Conservation (phyloP, 2,113 vertebrate genomes). For the Zosterops lateralis region DNA sequence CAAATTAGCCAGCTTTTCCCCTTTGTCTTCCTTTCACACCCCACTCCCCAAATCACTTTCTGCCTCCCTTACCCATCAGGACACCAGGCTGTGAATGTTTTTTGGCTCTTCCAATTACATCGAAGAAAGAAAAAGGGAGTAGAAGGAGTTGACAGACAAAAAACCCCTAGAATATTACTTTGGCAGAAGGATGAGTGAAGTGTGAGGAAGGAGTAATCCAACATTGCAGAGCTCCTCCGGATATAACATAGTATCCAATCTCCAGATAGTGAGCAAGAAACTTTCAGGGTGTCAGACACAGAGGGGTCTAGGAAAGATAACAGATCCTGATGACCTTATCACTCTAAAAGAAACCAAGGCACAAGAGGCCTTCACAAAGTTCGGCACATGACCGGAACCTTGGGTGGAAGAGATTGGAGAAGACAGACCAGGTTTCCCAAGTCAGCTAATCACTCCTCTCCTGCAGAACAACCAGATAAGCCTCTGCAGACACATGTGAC, state of each 20-base stretch:
- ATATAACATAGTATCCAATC: not conserved
- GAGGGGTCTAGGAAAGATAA: not conserved
- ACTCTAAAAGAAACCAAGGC: not conserved
- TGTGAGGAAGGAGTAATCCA: not conserved
- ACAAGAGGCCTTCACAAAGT: not conserved
- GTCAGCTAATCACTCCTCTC: not conserved
- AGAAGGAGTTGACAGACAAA: not conserved
- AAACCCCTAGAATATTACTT: not conserved
- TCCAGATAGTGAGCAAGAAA: not conserved
- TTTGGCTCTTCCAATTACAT: conserved; percentile 5
- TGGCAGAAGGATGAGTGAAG: not conserved
- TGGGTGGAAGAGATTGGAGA: not conserved
- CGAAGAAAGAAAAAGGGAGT: conserved; percentile 11
- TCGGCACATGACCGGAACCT: fast-evolving
- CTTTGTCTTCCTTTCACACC: conserved; percentile 32
- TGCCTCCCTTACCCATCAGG: conserved; percentile 23
- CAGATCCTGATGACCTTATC: not conserved
- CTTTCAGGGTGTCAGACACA: not conserved
- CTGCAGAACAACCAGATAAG: not conserved
- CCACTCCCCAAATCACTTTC: conserved; percentile 42
- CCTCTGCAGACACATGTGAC: not conserved
- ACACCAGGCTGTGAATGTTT: conserved; percentile 1
- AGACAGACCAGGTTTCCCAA: not conserved
- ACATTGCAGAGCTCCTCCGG: fast-evolving
- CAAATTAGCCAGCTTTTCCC: conserved; percentile 63